These are phyloP conservation scores for Propsilocerus akamusi DNA, from an alignment of 1,140 invertebrate genomes.

Conservation along the genomic window DNA sequence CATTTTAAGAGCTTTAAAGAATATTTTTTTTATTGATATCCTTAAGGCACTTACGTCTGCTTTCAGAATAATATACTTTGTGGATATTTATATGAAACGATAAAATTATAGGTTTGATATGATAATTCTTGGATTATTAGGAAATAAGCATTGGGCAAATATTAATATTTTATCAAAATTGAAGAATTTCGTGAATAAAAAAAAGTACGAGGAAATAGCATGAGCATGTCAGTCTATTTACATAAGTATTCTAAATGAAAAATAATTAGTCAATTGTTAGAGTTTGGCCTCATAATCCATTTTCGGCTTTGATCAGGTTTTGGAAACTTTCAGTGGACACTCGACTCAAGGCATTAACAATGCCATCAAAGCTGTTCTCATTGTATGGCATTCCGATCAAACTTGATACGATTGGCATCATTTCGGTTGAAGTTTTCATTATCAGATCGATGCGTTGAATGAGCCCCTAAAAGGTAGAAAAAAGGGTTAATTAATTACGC, in stretches of 20 bases:
- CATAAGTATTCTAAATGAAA: not conserved
- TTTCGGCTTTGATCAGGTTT: constrained; percentile 16
- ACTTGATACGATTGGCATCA: constrained; percentile 19
- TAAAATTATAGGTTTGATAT: too few species aligned
- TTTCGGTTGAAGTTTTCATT: constrained; percentile 15
- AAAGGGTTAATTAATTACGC: not conserved
- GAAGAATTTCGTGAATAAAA: too few species aligned
- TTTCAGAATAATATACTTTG: too few species aligned
- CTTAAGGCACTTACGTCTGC: too few species aligned
- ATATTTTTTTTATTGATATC: too few species aligned
- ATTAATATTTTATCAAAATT: too few species aligned
- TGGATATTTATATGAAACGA: too few species aligned
- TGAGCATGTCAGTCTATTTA: not conserved
- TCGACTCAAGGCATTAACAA: constrained; percentile 17
- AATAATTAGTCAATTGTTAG: not conserved
- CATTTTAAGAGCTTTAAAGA: too few species aligned
- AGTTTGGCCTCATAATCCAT: constrained; percentile 12
- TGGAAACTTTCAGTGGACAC: constrained; percentile 20
- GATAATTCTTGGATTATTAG: too few species aligned
- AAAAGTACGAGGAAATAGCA: not conserved
- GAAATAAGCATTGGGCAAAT: too few species aligned
- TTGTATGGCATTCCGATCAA: constrained; percentile 17
- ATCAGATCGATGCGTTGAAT: constrained; percentile 16
- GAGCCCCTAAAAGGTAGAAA: constrained; percentile 13
- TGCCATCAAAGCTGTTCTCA: constrained; percentile 19